Evolutionary conservation across 2,888 invertebrate genomes (phyloP).

Genomic region (Eilema sororculum): DNA sequence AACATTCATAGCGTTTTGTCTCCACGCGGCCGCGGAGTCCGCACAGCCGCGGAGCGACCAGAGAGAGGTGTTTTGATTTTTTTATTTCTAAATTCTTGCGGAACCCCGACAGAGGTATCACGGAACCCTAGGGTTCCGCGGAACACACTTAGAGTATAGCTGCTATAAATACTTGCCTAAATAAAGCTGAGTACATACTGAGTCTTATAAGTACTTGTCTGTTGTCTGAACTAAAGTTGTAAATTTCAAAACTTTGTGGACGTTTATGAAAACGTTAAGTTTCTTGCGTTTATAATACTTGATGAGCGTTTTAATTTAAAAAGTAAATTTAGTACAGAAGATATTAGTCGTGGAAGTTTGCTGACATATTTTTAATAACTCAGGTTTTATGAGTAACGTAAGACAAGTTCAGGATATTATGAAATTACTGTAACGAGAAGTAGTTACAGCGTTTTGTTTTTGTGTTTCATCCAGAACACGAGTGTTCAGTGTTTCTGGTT

Average conservation of each 20-base stretch:
- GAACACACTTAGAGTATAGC: no score
- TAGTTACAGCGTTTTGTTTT: no score
- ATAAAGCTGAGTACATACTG: conserved; percentile 62
- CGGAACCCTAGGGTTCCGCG: no score
- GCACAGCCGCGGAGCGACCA: no score
- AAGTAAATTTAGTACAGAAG: conserved; percentile 32
- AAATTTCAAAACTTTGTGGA: conserved; percentile 56
- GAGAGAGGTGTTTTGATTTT: no score
- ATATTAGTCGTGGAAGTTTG: conserved; percentile 17
- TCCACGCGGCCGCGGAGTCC: no score
- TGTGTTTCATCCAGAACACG: neutral
- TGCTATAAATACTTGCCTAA: conserved; percentile 61
- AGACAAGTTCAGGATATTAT: neutral
- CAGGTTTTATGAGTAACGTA: conserved; percentile 7
- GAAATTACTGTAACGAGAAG: neutral
- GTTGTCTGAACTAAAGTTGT: conserved; percentile 58
- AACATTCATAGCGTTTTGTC: no score
- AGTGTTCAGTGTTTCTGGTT: no score
- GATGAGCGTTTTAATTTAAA: conserved; percentile 50
- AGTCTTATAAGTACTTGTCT: conserved; percentile 56
- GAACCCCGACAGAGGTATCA: no score
- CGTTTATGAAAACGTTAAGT: conserved; percentile 45
- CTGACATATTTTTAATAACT: conserved; percentile 21
- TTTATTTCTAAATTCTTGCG: no score
- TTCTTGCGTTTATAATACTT: conserved; percentile 46